Base-by-base conservation (phyloP, 2,797 vertebrate species). In the Pangasius djambal region DNA sequence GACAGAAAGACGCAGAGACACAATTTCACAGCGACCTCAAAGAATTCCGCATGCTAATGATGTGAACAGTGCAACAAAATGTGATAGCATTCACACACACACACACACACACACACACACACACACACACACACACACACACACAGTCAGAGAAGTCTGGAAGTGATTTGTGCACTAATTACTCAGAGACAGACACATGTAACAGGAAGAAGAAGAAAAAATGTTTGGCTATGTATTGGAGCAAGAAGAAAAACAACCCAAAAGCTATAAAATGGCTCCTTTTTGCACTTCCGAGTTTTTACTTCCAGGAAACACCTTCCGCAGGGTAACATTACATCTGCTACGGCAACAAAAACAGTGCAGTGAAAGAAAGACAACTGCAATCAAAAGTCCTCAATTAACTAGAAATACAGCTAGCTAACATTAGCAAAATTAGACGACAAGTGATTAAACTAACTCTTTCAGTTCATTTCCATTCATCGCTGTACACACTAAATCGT, bases 31-130 rank as follows among this genome's bases (percentile, higher is more conserved):
- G 88, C 67, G 31, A 86, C 86, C 92, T 90, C 82, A 74, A 92
- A 93, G 93, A 89, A 89, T 87, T 92, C 88, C 88, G 82, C 86
- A 91, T 81, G 88, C 90, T 94, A 94, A 94, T 94, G 88, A 91
- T 90, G 79, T 69, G 52, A 88, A 89, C 72, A 83, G 81, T 67
- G 65, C 84, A 63, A 85, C 65, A 59, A 79, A 87, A 85, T 91
- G 86, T 90, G 89, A 88, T 67, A 52, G 31, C 10, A 81, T 59
- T 81, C 63, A 77, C 79, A 50, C 61, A 79, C 83, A 78, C 82
- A 48, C 87, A 82, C 55, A 78, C 84, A 83, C 63, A 84, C 67
- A 55, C 78, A 85, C 87, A 85, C 89, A 40, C 50, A 61, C n/a
- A n/a, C n/a, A n/a, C n/a, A n/a, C n/a, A n/a, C n/a, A n/a, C n/a